phyloP scores from a whole-genome alignment of 2,113 vertebrate genomes.

The Argyrosomus japonicus region DNA sequence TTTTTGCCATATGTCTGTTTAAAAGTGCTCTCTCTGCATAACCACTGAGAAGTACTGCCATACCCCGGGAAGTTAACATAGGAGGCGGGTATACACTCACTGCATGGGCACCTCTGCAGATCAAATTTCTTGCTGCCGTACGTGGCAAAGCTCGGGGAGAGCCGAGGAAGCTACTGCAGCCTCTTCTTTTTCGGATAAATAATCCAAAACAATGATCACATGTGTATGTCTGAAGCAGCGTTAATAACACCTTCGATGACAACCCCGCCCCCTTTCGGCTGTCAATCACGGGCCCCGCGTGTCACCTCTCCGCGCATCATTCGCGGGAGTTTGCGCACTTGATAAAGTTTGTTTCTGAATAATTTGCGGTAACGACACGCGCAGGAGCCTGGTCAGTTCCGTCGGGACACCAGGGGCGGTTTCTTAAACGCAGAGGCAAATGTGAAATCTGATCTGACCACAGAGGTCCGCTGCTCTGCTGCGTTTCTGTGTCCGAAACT shows the following conservation, averaged over 20 bases:
- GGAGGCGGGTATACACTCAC: constrained; percentile 43
- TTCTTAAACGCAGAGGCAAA: constrained; percentile 46
- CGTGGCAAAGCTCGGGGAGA: constrained; percentile 72
- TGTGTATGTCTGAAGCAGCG: neutral
- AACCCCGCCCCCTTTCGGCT: constrained; percentile 58
- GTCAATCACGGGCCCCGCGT: constrained; percentile 50
- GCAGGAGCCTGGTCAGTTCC: constrained; percentile 20
- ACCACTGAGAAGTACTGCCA: neutral
- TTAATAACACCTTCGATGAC: neutral
- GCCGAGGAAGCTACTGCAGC: neutral
- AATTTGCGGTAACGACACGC: constrained; percentile 6
- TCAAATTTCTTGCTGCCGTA: constrained; percentile 77
- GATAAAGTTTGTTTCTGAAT: neutral
- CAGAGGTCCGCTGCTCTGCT: constrained; percentile 14
- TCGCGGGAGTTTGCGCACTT: neutral
- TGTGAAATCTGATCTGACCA: constrained; percentile 71
- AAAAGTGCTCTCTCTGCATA: too few relatives aligned
- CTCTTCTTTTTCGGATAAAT: neutral
- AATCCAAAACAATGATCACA: neutral
- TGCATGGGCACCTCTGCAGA: constrained; percentile 63
- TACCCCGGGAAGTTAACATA: constrained; percentile 8
- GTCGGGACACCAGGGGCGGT: constrained; percentile 49
- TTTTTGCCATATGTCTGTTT: neutral
- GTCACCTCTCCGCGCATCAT: constrained; percentile 10
- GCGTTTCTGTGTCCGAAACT: neutral